phyloP scores from a whole-genome alignment of 2,888 invertebrate species.

The Hecatera dysodea region DNA sequence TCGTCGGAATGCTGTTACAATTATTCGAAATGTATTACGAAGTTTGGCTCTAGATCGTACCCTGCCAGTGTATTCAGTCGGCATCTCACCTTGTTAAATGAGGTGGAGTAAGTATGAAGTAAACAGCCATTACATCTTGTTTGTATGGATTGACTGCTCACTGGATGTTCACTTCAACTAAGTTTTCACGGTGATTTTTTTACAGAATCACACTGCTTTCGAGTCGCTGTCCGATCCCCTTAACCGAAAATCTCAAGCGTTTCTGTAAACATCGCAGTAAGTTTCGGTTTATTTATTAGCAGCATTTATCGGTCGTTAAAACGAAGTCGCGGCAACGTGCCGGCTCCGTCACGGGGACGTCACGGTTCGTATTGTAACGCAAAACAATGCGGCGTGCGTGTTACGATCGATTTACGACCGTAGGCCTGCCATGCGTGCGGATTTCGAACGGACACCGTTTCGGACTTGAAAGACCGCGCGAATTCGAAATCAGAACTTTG shows the following conservation, averaged over 20 bases:
- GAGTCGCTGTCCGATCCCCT: constrained; percentile 42
- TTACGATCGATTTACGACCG: constrained; percentile 76
- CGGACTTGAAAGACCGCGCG: constrained; percentile 37
- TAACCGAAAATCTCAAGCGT: constrained; percentile 64
- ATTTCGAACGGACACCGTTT: constrained; percentile 53
- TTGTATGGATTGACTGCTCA: too few relatives aligned
- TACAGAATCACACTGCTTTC: background rate
- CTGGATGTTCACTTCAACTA: too few relatives aligned
- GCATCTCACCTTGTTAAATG: too few relatives aligned
- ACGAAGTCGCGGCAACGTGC: constrained; percentile 71
- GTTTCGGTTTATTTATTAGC: constrained; percentile 76
- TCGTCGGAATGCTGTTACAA: constrained; percentile 20
- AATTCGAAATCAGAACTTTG: constrained; percentile 34
- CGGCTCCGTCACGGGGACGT: constrained; percentile 77
- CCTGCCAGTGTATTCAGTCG: background rate
- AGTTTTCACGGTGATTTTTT: too few relatives aligned
- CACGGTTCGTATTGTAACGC: constrained; percentile 77
- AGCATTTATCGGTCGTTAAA: constrained; percentile 82
- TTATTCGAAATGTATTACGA: constrained; percentile 37
- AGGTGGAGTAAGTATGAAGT: too few relatives aligned
- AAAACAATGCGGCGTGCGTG: constrained; percentile 79
- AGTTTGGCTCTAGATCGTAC: too few relatives aligned
- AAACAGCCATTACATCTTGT: too few relatives aligned
- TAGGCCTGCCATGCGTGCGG: constrained; percentile 61
- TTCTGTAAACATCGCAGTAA: constrained; percentile 62